A percentile compares a stretch with the other conserved stretches of the same genome.
phyloP scores from a whole-genome alignment of 2,888 invertebrate species.

The Xanthia icteritia region DNA sequence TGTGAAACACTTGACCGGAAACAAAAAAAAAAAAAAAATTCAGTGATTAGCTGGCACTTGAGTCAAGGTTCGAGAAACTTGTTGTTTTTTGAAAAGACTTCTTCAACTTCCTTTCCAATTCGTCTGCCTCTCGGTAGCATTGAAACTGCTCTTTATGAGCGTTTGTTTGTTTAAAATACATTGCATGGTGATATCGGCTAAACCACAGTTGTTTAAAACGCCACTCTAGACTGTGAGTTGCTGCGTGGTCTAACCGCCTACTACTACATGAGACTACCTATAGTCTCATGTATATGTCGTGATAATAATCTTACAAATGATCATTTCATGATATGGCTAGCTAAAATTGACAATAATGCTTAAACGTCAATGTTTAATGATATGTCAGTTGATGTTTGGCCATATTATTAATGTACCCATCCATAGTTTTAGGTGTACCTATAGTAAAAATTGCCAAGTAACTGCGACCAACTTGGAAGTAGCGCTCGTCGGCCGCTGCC shows the following conservation, averaged over 20 bases:
- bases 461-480: too few species aligned
- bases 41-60: background rate
- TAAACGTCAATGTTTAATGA: too few species aligned
- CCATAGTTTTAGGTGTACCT: too few species aligned
- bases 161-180: background rate
- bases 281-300: too few species aligned
- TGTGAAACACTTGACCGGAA: background rate
- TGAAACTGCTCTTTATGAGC: background rate
- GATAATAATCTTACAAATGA: too few species aligned
- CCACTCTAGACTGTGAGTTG: background rate
- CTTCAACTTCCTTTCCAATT: background rate
- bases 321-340: too few species aligned
- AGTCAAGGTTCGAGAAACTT: background rate
- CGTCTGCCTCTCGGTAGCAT: constrained; percentile 5
- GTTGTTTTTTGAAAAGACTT: background rate
- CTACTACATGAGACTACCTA: too few species aligned
- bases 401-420: too few species aligned
- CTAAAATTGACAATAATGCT: too few species aligned
- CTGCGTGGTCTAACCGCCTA: background rate
- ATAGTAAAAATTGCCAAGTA: too few species aligned
- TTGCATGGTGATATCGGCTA: background rate
- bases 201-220: constrained; percentile 3
- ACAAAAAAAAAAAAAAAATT: background rate
- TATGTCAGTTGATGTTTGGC: too few species aligned
- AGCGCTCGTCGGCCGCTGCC: too few species aligned